Evolutionary conservation across 2,888 invertebrate species (phyloP).

Genomic region (Amphimallon solstitiale): DNA sequence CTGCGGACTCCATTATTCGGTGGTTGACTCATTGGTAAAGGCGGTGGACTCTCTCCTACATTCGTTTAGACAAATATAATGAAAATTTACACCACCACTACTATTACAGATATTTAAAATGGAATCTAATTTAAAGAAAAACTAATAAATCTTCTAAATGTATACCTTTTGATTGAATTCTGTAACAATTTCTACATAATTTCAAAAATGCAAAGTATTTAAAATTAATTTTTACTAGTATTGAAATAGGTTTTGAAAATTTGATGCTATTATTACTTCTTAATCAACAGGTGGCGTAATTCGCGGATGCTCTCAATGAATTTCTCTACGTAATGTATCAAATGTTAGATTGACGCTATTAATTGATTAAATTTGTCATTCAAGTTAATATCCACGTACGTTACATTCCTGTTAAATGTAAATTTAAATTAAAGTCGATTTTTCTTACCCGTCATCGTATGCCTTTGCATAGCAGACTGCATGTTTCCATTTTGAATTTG

Average conservation of each 20-base stretch:
- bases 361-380: constrained; percentile 12
- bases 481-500: constrained; percentile 56
- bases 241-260: no score
- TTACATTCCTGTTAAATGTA: constrained; percentile 24
- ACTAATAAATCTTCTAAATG: no score
- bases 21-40: constrained; percentile 69
- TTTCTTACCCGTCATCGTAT: constrained; percentile 57
- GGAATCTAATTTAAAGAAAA: neutral
- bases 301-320: no score
- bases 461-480: constrained; percentile 46
- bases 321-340: neutral
- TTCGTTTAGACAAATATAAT: constrained; percentile 47
- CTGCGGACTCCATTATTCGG: constrained; percentile 55
- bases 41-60: constrained; percentile 69
- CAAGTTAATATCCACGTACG: constrained; percentile 14
- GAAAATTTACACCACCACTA: constrained; percentile 11
- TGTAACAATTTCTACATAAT: no score
- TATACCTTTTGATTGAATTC: no score
- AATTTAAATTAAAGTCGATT: neutral
- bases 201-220: no score
- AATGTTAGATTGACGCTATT: constrained; percentile 6
- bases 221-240: no score
- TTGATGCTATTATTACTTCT: no score
- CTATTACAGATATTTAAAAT: constrained; percentile 21
- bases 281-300: no score